phyloP scores from a whole-genome alignment of 2,888 invertebrate species.

The Chrysolina oricalcia region DNA sequence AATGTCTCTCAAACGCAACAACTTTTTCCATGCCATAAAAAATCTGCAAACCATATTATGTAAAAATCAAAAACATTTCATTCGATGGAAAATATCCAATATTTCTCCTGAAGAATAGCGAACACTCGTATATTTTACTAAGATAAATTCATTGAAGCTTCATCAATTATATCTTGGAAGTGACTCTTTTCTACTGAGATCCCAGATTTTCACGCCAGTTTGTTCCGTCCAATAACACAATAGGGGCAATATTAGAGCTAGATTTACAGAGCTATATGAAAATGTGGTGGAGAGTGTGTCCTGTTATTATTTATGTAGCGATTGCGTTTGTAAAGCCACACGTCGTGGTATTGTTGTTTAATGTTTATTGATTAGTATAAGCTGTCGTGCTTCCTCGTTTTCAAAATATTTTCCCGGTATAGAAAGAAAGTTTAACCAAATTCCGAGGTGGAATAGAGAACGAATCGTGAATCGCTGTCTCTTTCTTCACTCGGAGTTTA shows the following conservation, averaged over 20 bases:
- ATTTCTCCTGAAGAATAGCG: too few species aligned
- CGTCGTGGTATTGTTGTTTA: conserved; percentile 54
- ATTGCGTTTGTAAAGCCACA: conserved; percentile 41
- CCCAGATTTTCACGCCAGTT: conserved; percentile 19
- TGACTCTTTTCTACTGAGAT: neutral
- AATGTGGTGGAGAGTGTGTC: conserved; percentile 33
- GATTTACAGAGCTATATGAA: conserved; percentile 20
- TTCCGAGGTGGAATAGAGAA: conserved; percentile 52
- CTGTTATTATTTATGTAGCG: conserved; percentile 46
- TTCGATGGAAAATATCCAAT: too few species aligned
- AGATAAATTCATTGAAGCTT: too few species aligned
- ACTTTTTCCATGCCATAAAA: too few species aligned
- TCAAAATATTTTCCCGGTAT: conserved; percentile 60
- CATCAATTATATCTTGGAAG: too few species aligned
- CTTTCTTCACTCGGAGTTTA: conserved; percentile 59
- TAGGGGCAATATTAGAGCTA: conserved; percentile 19
- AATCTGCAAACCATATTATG: too few species aligned
- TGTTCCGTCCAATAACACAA: conserved; percentile 18
- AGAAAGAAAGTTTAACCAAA: conserved; percentile 59
- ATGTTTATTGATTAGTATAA: conserved; percentile 59
- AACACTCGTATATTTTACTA: too few species aligned
- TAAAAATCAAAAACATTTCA: too few species aligned
- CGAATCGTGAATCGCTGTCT: conserved; percentile 37
- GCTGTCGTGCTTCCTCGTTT: conserved; percentile 69
- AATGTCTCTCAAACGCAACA: too few species aligned